Evolutionary conservation across 1,140 invertebrate genomes (phyloP), one percentile per base, ranked within the genome.

Genomic region (Diorhabda carinulata): DNA sequence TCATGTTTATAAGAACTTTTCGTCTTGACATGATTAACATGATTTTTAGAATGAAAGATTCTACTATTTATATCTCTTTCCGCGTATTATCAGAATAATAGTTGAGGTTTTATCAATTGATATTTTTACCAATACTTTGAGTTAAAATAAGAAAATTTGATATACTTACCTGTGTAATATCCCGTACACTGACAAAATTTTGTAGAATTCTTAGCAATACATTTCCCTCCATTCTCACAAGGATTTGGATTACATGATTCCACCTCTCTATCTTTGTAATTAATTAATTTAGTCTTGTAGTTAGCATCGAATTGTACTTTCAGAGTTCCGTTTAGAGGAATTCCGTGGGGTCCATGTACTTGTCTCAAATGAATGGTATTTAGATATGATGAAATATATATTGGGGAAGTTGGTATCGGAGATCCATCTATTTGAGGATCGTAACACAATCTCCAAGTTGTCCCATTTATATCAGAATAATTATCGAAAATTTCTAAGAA

Each of bases 201-300:
- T 61, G 80, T 81, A 40, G 79, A 82, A 58, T 80, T 84, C 2
- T 83, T 80, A 1, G 79, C 79, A 0, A 86, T 78, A 73, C 91
- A 92, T 67, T 84, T 84, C 1, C 90, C 90, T 2, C 84, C 86
- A 74, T 90, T 85, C 47, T 86, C 79, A 74, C 91, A 92, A 2
- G 90, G 89, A 78, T 90, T 89, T 0, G 89, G 90, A 3, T 82
- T 80, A 74, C 91, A 92, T 0, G 85, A 86, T 69, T 89, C 88
- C 44, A 90, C 81, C 0, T 81, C 81, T 5, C 86, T 84, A 6
- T 85, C 83, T 2, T 84, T 80, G 6, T 84, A 80, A 52, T 84
- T 80, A 7, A 88, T 75, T 43, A 89, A 78, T 78, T 90, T 90
- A 61, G 78, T 82, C 74, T 86, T 87, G 76, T 86, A 89, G 43